A percentile compares a stretch with the other conserved stretches of the same genome.
These are phyloP conservation scores for Eolophus roseicapilla DNA, from an alignment of 2,113 vertebrate genomes.

Conservation along the genomic window DNA sequence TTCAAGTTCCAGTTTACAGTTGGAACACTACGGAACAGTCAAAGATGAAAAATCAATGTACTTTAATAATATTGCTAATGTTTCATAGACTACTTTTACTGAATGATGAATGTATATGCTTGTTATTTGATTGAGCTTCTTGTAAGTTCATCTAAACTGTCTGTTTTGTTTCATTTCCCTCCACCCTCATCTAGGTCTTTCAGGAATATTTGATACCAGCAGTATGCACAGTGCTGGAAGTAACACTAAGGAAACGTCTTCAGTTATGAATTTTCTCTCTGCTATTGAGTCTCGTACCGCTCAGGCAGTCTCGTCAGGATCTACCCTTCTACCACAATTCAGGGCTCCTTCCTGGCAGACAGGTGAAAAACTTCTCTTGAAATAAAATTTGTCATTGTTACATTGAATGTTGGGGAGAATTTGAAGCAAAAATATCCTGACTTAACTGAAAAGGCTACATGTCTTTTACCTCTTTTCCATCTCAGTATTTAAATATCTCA, in stretches of 20 bases:
- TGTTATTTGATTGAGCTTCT: neutral
- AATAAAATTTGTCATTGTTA: neutral
- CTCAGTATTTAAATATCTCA: neutral
- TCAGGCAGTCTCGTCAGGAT: conserved; percentile 91
- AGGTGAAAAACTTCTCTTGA: conserved; percentile 74
- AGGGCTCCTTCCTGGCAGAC: conserved; percentile 93
- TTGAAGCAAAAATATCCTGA: neutral
- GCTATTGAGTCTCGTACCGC: conserved; percentile 89
- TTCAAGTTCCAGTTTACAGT: neutral
- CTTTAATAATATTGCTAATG: neutral
- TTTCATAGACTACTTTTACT: neutral
- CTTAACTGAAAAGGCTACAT: neutral
- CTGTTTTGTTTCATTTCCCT: conserved; percentile 25
- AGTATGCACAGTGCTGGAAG: conserved; percentile 80
- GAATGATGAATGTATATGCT: neutral
- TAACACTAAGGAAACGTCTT: conserved; percentile 91
- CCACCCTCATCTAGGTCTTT: conserved; percentile 70
- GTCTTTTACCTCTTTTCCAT: neutral
- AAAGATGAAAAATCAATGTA: neutral
- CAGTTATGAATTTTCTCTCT: conserved; percentile 95
- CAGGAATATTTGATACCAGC: conserved; percentile 86
- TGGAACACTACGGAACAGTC: neutral
- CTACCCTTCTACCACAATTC: conserved; percentile 90
- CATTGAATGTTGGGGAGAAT: neutral
- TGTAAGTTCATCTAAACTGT: neutral